phyloP scores from a whole-genome alignment of 2,797 vertebrate species.

The Galago senegalensis region DNA sequence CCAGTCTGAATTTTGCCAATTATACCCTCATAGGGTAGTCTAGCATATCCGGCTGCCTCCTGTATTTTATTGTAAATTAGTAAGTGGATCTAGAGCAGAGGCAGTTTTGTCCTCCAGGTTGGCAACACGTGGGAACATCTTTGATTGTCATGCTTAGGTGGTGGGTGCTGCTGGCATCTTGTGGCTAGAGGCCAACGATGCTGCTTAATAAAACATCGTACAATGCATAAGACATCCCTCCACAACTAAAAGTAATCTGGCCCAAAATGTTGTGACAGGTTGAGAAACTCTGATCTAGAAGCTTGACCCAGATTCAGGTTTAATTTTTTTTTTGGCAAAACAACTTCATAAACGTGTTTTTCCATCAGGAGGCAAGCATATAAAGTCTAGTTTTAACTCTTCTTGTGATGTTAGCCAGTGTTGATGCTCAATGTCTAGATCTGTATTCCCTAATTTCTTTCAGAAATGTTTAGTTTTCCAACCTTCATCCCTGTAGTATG shows the following conservation, averaged over 20 bases:
- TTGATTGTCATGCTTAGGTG: not conserved
- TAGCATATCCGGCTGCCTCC: not conserved
- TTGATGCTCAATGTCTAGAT: not conserved
- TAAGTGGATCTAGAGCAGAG: slow-evolving; percentile 11
- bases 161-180: not conserved
- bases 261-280: slow-evolving; percentile 15
- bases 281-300: slow-evolving; percentile 21
- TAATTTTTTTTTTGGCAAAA: not conserved
- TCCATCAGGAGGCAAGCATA: not conserved
- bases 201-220: not conserved
- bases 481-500: not conserved
- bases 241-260: not conserved
- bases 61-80: slow-evolving; percentile 47
- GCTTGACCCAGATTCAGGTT: not conserved
- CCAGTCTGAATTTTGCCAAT: slow-evolving; percentile 34
- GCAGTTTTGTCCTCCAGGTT: not conserved
- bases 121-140: not conserved
- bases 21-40: not conserved
- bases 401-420: not conserved
- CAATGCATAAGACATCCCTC: not conserved
- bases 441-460: slow-evolving; percentile 11
- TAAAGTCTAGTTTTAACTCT: slow-evolving; percentile 4
- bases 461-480: slow-evolving; percentile 14
- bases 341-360: not conserved
- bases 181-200: not conserved